phyloP scores from a whole-genome alignment of 2,888 invertebrate genomes.

The Cerceris ruficornis region DNA sequence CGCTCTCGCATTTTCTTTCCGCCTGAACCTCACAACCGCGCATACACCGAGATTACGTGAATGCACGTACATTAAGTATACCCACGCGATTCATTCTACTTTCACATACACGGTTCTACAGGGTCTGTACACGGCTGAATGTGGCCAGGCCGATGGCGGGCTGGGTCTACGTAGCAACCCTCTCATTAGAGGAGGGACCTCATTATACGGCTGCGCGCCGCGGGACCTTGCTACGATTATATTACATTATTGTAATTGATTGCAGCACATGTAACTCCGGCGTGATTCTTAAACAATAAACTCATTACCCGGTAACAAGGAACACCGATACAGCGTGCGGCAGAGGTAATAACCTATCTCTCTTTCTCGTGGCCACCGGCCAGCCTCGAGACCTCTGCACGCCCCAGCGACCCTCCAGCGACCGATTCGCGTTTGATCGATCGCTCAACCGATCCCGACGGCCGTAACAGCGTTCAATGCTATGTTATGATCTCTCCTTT shows the following conservation, averaged over 20 bases:
- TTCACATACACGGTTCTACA: not conserved
- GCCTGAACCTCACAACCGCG: conserved; percentile 4
- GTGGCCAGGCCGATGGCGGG: conserved; percentile 24
- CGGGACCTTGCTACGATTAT: conserved; percentile 71
- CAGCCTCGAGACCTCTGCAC: conserved; percentile 46
- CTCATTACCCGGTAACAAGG: conserved; percentile 74
- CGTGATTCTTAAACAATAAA: conserved; percentile 77
- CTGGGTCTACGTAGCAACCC: conserved; percentile 53
- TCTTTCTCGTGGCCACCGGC: conserved; percentile 42
- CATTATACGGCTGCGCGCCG: conserved; percentile 68
- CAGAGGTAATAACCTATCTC: conserved; percentile 71
- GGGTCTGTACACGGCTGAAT: not conserved
- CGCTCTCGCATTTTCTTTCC: conserved; percentile 33
- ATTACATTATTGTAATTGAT: conserved; percentile 79
- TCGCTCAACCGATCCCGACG: conserved; percentile 55
- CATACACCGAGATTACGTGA: conserved; percentile 22
- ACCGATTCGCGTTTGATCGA: conserved; percentile 68
- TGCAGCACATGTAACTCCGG: conserved; percentile 71
- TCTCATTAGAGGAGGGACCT: conserved; percentile 74
- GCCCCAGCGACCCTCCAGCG: conserved; percentile 53
- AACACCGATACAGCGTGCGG: conserved; percentile 56
- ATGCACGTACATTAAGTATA: conserved; percentile 20
- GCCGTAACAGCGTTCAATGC: conserved; percentile 54
- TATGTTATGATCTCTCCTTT: conserved; percentile 35
- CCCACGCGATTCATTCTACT: conserved; percentile 2